Evolutionary conservation across 2,797 vertebrate species (phyloP), one percentile per base, ranked within the genome.

Genomic region (Anguilla anguilla): DNA sequence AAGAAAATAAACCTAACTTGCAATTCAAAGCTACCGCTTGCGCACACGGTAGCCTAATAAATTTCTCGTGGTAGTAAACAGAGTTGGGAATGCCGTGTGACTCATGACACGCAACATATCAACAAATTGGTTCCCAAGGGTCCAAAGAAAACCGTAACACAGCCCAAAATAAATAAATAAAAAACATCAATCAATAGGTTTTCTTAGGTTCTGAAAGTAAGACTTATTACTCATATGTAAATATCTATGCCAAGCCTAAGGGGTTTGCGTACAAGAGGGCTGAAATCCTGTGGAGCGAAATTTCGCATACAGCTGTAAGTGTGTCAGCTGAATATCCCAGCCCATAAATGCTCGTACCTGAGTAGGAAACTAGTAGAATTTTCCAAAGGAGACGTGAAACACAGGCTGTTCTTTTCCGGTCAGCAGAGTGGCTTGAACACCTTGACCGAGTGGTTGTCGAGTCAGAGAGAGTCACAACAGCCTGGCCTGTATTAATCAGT

Each of bases 371-470:
- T 67, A 0, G 1, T 1, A 19, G 3, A 19, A 6, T 9, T 31
- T 86, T 74, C 9, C 61, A 72, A 67, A 83, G 79, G 69, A 43
- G 46, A 83, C 53, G 31, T 35, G 43, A 84, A 15, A 86, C 77
- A 57, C 53, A 9, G 19, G 86, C 46, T 6, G 79, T 87, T 87
- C 79, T 88, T 91, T 91, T 92, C 87, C 90, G 90, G 91, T 91
- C 90, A 91, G 85, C 86, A 43, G 90, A 91, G 90, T 92, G 46
- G 86, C 77, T 77, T 81, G 84, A 89, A 85, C 87, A 85, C 77
- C 86, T 88, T 53, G 28, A 5, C 3, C 49, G 11, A 13, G 83
- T 6, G 31, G 85, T 89, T 89, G 2, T 15, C 59, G 25, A 19
- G 51, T 6, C 10, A 53, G 3, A 53, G 51, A 0, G 35, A 43